phyloP scores from a whole-genome alignment of 1,140 invertebrate species.

The Neotoxoptera formosana region DNA sequence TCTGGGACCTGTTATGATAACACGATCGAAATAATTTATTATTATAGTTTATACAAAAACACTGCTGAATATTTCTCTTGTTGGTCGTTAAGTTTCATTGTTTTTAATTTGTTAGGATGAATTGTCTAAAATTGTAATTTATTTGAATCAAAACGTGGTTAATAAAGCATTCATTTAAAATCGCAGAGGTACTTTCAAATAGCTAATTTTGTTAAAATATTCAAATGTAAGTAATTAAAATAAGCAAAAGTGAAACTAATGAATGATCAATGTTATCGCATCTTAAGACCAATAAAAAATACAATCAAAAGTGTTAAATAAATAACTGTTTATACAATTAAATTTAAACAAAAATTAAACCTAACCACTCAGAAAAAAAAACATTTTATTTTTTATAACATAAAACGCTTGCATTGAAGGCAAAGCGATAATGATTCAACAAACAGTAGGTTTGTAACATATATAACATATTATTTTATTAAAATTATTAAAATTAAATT shows the following conservation, averaged over 20 bases:
- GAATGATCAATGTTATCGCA: not conserved
- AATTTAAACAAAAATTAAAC: not conserved
- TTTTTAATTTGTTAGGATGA: not conserved
- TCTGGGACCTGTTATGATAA: not conserved
- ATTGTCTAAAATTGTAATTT: not conserved
- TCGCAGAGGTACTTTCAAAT: not conserved
- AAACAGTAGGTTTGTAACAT: too few species aligned
- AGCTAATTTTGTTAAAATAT: conserved; percentile 16
- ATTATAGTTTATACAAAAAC: not conserved
- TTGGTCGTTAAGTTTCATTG: not conserved
- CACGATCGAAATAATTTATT: not conserved
- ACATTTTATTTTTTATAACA: not conserved
- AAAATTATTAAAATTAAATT: not conserved
- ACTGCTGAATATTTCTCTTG: not conserved
- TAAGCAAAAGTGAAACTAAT: not conserved
- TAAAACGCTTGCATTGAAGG: not conserved
- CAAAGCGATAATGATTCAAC: too few species aligned
- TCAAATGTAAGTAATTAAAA: conserved; percentile 25
- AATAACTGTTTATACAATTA: not conserved
- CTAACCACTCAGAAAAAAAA: not conserved
- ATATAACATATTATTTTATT: not conserved
- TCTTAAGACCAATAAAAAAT: not conserved
- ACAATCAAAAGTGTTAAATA: not conserved
- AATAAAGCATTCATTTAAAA: not conserved
- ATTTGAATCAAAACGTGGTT: not conserved